These are phyloP conservation scores for Pelodiscus sinensis DNA, from an alignment of 2,113 vertebrate genomes.

Conservation along the genomic window DNA sequence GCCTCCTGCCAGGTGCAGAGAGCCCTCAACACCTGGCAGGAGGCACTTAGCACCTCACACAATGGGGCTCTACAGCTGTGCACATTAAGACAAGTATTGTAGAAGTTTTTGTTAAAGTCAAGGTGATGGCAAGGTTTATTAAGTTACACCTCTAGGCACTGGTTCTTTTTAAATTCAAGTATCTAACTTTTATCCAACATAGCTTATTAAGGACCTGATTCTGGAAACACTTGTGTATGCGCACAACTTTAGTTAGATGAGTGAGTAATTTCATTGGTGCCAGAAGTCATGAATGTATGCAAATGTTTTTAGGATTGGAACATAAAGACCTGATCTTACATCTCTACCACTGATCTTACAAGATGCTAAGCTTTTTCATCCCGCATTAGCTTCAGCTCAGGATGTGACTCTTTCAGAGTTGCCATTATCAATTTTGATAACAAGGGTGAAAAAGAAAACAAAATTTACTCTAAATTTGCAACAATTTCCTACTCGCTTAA, in stretches of 20 bases:
- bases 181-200: neutral
- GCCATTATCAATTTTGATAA: neutral
- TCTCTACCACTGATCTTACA: neutral
- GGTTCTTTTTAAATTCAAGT: neutral
- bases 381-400: neutral
- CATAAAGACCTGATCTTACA: neutral
- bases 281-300: fast-evolving
- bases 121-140: neutral
- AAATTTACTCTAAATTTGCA: neutral
- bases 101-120: neutral
- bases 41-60: neutral
- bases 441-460: neutral
- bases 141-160: neutral
- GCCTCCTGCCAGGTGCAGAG: neutral
- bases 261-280: neutral
- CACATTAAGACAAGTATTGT: neutral
- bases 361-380: neutral
- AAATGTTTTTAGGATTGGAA: neutral
- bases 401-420: neutral
- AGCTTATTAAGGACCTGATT: neutral
- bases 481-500: neutral
- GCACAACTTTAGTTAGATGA: neutral
- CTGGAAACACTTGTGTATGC: neutral
- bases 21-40: neutral
- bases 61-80: neutral